These are phyloP conservation scores for Epinephelus awoara DNA, from an alignment of 2,797 vertebrate species.

Conservation along the genomic window DNA sequence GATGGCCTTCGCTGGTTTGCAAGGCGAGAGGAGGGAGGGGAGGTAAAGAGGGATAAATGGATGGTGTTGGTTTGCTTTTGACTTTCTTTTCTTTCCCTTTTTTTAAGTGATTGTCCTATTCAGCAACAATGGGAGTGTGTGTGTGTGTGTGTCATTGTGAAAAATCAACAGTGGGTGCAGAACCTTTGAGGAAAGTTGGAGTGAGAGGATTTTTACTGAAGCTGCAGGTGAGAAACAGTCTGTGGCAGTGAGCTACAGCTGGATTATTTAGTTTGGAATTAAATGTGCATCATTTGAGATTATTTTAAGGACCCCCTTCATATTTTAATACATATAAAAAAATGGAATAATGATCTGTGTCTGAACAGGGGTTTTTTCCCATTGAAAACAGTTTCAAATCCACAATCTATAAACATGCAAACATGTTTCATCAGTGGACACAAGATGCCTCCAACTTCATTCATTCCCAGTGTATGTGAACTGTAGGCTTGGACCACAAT, in stretches of 20 bases:
- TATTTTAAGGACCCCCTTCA: not conserved
- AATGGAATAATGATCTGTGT: not conserved
- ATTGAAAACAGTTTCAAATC: not conserved
- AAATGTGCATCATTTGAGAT: not conserved
- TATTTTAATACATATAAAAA: not conserved
- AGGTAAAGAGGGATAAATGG: constrained; percentile 61
- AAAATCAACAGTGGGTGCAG: constrained; percentile 17
- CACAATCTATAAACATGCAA: not conserved
- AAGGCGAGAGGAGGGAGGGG: constrained; percentile 46
- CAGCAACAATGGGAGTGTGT: constrained; percentile 7
- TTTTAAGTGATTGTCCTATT: constrained; percentile 43
- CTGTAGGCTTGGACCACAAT: not conserved
- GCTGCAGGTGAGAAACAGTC: constrained; percentile 11
- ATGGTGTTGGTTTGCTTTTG: constrained; percentile 48
- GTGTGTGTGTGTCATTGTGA: not conserved
- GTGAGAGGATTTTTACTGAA: not conserved
- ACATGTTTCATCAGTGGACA: not conserved
- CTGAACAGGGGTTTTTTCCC: not conserved
- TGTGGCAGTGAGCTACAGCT: constrained; percentile 2
- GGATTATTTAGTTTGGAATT: not conserved
- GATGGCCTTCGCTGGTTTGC: constrained; percentile 55
- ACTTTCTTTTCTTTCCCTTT: constrained; percentile 8
- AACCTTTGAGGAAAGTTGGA: constrained; percentile 37
- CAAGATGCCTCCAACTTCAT: not conserved
- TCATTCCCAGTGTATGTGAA: not conserved